These are phyloP conservation scores for Urocyon cinereoargenteus DNA, from an alignment of 2,797 vertebrate species.

Conservation along the genomic window DNA sequence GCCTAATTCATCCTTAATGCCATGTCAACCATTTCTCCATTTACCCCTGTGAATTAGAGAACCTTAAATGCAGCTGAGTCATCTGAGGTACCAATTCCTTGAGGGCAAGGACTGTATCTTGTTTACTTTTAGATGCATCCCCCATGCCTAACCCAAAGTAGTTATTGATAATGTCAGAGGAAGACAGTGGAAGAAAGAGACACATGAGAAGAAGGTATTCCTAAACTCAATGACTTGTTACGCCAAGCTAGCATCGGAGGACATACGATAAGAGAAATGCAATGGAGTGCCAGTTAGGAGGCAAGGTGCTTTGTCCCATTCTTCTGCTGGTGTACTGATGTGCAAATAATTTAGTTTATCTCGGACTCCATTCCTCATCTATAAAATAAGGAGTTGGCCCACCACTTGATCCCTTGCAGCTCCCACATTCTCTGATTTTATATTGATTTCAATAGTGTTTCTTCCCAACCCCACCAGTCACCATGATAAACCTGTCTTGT, in stretches of 20 bases:
- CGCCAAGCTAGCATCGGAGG: neutral
- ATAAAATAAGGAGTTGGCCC: neutral
- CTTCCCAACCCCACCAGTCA: neutral
- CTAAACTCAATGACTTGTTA: neutral
- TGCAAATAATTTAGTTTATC: neutral
- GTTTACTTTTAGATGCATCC: neutral
- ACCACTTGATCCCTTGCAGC: neutral
- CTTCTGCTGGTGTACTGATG: neutral
- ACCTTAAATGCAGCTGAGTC: neutral
- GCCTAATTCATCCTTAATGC: neutral
- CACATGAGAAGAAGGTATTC: neutral
- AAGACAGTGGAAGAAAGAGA: neutral
- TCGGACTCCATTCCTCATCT: neutral
- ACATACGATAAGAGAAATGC: neutral
- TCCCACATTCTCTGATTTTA: neutral
- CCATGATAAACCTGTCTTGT: neutral
- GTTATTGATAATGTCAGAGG: neutral
- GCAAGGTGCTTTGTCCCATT: neutral
- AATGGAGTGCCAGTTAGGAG: neutral
- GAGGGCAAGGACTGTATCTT: neutral
- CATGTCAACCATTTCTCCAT: neutral
- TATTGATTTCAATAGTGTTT: conserved; percentile 20
- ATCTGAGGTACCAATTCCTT: neutral
- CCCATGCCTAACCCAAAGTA: neutral
- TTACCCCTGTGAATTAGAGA: neutral